These are phyloP conservation scores for Calvadosia cruxmelitensis DNA, from an alignment of 30 jellyfish, hydroid and myxozoan species.

Conservation along the genomic window DNA sequence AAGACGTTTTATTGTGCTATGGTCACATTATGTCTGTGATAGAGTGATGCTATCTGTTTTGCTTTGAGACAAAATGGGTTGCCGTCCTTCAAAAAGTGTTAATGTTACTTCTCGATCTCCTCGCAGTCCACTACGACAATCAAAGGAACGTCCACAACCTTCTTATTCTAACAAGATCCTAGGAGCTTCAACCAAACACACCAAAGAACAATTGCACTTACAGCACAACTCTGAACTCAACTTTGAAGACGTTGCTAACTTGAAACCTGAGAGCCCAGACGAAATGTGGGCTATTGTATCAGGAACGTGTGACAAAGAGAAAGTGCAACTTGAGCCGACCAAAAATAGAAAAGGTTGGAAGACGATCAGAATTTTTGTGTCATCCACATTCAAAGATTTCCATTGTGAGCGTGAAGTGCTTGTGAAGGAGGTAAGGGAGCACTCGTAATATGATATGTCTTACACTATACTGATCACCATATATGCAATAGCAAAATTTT, in stretches of 20 bases:
- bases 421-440: constrained; percentile 73
- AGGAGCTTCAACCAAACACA: neutral
- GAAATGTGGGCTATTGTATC: constrained; percentile 97
- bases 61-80: neutral
- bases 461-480: no score
- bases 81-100: constrained; percentile 1
- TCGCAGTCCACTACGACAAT: neutral
- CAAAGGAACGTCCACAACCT: no score
- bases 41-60: neutral
- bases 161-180: no score
- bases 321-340: constrained; percentile 64
- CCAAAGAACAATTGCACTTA: neutral
- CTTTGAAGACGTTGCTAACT: constrained; percentile 43
- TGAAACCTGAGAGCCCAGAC: constrained; percentile 56
- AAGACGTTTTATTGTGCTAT: no score
- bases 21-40: no score
- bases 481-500: no score
- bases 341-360: constrained; percentile 97
- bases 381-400: constrained; percentile 96
- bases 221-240: neutral
- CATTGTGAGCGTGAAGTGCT: constrained; percentile 97
- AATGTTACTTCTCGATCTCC: neutral
- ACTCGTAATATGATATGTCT: neutral
- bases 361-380: constrained; percentile 86
- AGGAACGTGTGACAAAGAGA: constrained; percentile 49